These are phyloP conservation scores for Takifugu bimaculatus DNA, from an alignment of 2,113 vertebrate species.

Conservation along the genomic window DNA sequence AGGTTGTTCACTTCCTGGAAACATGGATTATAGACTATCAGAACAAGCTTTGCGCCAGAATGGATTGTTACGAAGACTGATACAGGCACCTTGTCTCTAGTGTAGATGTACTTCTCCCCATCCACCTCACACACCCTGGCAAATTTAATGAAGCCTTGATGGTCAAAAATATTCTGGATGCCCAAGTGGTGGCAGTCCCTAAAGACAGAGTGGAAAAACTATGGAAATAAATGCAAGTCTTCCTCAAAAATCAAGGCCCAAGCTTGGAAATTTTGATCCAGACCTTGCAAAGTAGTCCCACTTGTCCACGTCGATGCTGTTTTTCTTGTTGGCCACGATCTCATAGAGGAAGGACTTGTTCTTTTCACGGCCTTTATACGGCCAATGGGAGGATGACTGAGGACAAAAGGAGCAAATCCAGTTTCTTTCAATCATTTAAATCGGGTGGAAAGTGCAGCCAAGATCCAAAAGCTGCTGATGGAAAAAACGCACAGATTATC, in stretches of 20 bases:
- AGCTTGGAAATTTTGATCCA: not conserved
- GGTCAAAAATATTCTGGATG: slow-evolving; percentile 93
- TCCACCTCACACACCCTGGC: slow-evolving; percentile 84
- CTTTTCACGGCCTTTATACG: slow-evolving; percentile 78
- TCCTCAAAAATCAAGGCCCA: not conserved
- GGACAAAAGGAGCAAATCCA: no score
- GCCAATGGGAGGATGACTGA: slow-evolving; percentile 74
- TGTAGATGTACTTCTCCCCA: slow-evolving; percentile 82
- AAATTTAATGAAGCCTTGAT: slow-evolving; percentile 86
- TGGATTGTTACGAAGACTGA: not conserved
- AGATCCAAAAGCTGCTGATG: no score
- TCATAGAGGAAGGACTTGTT: slow-evolving; percentile 94
- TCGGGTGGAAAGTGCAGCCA: no score
- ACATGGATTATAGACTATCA: not conserved
- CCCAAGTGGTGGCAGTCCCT: slow-evolving; percentile 95
- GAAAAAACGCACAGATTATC: no score
- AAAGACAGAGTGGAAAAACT: not conserved
- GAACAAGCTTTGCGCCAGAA: not conserved
- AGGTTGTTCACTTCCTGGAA: slow-evolving; percentile 87
- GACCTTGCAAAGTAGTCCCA: slow-evolving; percentile 99
- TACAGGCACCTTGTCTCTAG: slow-evolving; percentile 85
- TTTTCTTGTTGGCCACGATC: slow-evolving; percentile 92
- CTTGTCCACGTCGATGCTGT: slow-evolving; percentile 95
- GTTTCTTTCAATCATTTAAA: no score
- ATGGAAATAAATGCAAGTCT: not conserved